Evolutionary conservation across 2,888 invertebrate genomes (phyloP), one percentile per base, ranked within the genome.

Genomic region (Cerastoderma edule): DNA sequence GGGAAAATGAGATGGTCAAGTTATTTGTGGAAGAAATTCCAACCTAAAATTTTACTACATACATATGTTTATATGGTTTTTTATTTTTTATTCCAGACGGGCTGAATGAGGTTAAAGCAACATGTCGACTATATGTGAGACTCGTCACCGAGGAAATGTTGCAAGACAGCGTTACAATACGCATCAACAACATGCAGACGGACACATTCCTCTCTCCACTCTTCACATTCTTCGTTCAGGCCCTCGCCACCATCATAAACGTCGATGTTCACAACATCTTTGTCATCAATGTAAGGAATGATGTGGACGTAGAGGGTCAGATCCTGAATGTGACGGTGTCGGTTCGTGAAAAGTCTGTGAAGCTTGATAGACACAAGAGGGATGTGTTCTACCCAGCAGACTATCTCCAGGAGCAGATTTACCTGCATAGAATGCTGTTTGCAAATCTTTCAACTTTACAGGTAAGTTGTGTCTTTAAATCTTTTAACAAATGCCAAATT

Each of bases 311-410:
- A 0, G 95, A 65, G 0, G 85, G 81, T 13, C 96, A 96, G 90
- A 97, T 98, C 70, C 93, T 99, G 27, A 99, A 99, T 92, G 97
- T 99, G 0, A 98, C 98, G 84, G 98, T 99, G 92, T 97, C 98
- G 0, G 97, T 98, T 0, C 94, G 95, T 24, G 82, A 88, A 79
- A 82, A 83, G 19, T 82, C 84, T 0, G 87, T 86, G 5, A 75
- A 81, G 19, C 84, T 83, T 6, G 76, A 75, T 32, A 63, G 82
- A 27, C 74, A 82, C 54, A 67, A 54, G 54, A 67, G 71, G 1
- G 95, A 96, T 5, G 95, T 94, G 76, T 98, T 96, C 92, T 97
- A 97, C 92, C 95, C 96, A 27, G 96, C 97, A 0, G 97, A 98
- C 87, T 97, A 96, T 91, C 94, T 99, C 70, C 96, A 98, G 86